These are phyloP conservation scores for Margarornis squamiger DNA, from an alignment of 2,797 vertebrate species.

Conservation along the genomic window DNA sequence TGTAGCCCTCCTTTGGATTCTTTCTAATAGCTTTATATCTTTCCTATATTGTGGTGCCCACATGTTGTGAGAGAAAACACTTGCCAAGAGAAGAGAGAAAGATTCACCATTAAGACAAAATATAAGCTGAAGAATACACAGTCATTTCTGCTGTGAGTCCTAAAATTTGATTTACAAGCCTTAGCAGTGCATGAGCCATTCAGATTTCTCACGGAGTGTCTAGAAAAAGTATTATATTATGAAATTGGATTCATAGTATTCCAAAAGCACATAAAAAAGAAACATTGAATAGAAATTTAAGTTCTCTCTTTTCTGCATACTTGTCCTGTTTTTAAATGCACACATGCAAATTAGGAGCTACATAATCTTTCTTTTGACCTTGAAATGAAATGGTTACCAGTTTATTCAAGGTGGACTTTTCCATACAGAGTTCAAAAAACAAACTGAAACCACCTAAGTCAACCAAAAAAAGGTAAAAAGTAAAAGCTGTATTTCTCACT, in stretches of 20 bases:
- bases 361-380: background rate
- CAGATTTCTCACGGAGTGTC: background rate
- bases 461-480: background rate
- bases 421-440: background rate
- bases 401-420: background rate
- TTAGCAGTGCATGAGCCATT: background rate
- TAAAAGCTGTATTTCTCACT: background rate
- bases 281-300: background rate
- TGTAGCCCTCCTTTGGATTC: background rate
- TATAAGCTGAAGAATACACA: background rate
- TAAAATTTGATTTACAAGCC: background rate
- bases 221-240: background rate
- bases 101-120: background rate
- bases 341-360: background rate
- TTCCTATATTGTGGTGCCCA: background rate
- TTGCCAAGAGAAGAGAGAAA: background rate
- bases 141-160: background rate
- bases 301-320: background rate
- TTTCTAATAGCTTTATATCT: background rate
- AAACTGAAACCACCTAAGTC: background rate
- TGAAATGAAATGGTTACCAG: background rate
- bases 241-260: background rate
- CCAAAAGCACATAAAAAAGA: background rate
- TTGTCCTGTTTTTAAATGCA: background rate
- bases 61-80: background rate